A percentile compares a stretch with the other conserved stretches of the same genome.
phyloP scores from a whole-genome alignment of 2,113 vertebrate genomes.

The Saccopteryx bilineata region DNA sequence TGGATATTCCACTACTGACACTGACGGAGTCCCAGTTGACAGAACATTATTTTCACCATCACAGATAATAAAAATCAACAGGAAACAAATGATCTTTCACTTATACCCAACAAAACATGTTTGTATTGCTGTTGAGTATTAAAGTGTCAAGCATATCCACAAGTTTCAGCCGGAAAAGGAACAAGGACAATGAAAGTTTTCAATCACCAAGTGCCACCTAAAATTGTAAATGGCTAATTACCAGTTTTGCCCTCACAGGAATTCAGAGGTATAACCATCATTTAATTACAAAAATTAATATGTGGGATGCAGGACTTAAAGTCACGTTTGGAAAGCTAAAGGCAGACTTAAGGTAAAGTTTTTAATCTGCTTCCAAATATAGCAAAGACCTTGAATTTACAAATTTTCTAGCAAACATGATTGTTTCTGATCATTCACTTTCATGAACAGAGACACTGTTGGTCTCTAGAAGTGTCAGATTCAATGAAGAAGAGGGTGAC shows the following conservation, averaged over 20 bases:
- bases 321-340: neutral
- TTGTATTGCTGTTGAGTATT: conserved; percentile 47
- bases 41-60: conserved; percentile 47
- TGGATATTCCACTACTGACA: neutral
- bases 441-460: neutral
- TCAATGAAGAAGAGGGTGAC: conserved; percentile 28
- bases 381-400: neutral
- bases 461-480: neutral
- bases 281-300: conserved; percentile 36
- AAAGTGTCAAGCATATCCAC: conserved; percentile 47
- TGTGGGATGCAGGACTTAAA: neutral
- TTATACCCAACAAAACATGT: conserved; percentile 64
- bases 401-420: conserved; percentile 43
- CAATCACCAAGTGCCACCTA: conserved; percentile 2
- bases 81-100: conserved; percentile 66
- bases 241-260: conserved; percentile 19
- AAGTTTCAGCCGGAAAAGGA: conserved; percentile 38
- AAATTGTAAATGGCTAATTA: conserved; percentile 38
- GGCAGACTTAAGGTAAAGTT: neutral
- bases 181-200: conserved; percentile 52
- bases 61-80: conserved; percentile 70
- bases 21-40: neutral
- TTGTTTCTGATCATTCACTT: conserved; percentile 41
- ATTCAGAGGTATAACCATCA: neutral
- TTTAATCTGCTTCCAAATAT: neutral